These are phyloP conservation scores for Flabesymbios commensalis DNA, from an alignment of 2,888 invertebrate species.

Conservation along the genomic window DNA sequence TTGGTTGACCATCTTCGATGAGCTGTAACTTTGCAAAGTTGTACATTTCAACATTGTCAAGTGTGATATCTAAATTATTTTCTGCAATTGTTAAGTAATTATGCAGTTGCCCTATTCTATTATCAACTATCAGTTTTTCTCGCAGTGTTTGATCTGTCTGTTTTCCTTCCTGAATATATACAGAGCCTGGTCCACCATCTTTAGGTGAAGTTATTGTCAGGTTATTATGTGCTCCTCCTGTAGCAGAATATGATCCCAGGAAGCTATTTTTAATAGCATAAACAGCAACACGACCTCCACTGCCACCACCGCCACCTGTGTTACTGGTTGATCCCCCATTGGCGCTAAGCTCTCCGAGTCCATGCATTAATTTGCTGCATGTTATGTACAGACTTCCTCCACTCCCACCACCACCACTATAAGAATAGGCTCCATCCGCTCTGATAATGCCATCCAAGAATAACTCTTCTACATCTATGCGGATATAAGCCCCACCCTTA, in stretches of 20 bases:
- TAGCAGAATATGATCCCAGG: slow-evolving; percentile 34
- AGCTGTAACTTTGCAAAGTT: slow-evolving; percentile 44
- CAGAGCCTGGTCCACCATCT: slow-evolving; percentile 47
- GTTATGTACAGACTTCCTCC: slow-evolving; percentile 44
- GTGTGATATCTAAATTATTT: slow-evolving; percentile 25
- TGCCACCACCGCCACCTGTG: slow-evolving; percentile 34
- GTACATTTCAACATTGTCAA: slow-evolving; percentile 38
- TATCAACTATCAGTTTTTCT: slow-evolving; percentile 41
- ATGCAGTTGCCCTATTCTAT: slow-evolving; percentile 40
- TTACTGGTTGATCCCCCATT: slow-evolving; percentile 38
- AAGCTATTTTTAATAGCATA: slow-evolving; percentile 30
- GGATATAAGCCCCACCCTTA: slow-evolving; percentile 40
- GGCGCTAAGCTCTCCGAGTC: slow-evolving; percentile 39
- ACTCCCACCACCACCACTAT: slow-evolving; percentile 42
- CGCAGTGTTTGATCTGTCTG: slow-evolving; percentile 18
- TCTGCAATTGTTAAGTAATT: slow-evolving; percentile 43
- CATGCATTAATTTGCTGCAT: slow-evolving; percentile 33
- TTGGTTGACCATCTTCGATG: slow-evolving; percentile 30
- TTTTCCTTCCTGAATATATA: slow-evolving; percentile 28
- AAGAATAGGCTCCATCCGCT: slow-evolving; percentile 35
- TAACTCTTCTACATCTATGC: slow-evolving; percentile 35
- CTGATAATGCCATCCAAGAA: slow-evolving; percentile 41
- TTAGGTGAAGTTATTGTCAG: no score
- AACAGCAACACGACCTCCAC: slow-evolving; percentile 40
- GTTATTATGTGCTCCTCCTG: slow-evolving; percentile 37